These are phyloP conservation scores for Notolepis coatsorum DNA, from an alignment of 2,797 vertebrate genomes.

Conservation along the genomic window DNA sequence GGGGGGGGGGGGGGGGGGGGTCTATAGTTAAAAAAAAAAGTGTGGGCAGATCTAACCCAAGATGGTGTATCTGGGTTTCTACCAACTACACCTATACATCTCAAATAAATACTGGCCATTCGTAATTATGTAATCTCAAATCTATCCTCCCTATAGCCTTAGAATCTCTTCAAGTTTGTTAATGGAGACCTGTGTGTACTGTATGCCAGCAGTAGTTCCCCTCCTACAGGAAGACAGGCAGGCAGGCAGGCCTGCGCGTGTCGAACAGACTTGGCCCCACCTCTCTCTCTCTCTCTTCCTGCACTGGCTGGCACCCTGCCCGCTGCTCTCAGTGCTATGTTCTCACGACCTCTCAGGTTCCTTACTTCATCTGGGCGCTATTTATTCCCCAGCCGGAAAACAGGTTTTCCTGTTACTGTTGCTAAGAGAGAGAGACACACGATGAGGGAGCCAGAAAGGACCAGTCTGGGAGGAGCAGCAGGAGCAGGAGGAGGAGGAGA, in stretches of 20 bases:
- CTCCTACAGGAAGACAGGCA: too few relatives aligned
- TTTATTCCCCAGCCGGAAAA: constrained; percentile 84
- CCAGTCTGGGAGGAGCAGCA: too few relatives aligned
- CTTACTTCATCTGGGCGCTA: constrained; percentile 83
- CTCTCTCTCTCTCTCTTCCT: constrained; percentile 52
- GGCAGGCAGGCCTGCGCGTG: constrained; percentile 52
- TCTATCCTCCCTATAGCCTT: constrained; percentile 12
- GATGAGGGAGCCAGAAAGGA: too few relatives aligned
- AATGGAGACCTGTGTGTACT: background rate
- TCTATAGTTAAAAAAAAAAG: too few relatives aligned
- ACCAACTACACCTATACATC: constrained; percentile 1
- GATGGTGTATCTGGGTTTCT: background rate
- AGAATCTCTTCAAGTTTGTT: background rate
- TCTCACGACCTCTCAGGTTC: constrained; percentile 86
- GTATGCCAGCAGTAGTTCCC: constrained; percentile 25
- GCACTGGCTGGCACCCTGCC: constrained; percentile 72
- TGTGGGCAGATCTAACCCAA: background rate
- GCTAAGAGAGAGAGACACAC: constrained; percentile 34
- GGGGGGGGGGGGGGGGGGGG: too few relatives aligned
- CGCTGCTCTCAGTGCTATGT: constrained; percentile 66
- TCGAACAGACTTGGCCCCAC: constrained; percentile 43
- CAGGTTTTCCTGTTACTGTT: constrained; percentile 61
- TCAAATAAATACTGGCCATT: background rate
- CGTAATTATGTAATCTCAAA: background rate
- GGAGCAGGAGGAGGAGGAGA: too few relatives aligned